These are phyloP conservation scores for Acanthopagrus latus DNA, from an alignment of 2,797 vertebrate genomes.

Conservation along the genomic window DNA sequence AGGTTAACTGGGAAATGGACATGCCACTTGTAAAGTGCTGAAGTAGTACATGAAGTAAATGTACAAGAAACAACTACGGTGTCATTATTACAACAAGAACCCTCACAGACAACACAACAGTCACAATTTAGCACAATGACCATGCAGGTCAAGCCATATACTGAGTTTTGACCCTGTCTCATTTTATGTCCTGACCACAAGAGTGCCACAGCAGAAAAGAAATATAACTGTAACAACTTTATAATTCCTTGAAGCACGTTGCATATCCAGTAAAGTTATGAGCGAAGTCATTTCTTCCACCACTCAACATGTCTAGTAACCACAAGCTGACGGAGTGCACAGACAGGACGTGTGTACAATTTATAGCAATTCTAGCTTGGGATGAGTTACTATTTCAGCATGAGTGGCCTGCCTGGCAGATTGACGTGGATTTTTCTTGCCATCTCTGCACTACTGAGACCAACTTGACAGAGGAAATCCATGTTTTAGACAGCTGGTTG, in stretches of 20 bases:
- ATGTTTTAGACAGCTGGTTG: conserved; percentile 1
- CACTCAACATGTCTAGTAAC: neutral
- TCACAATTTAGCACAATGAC: too few relatives aligned
- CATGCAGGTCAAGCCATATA: too few relatives aligned
- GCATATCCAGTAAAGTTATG: neutral
- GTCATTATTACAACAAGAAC: too few relatives aligned
- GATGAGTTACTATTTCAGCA: conserved; percentile 32
- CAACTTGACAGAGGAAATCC: conserved; percentile 9
- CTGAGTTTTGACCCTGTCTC: too few relatives aligned
- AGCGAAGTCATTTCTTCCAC: conserved; percentile 3
- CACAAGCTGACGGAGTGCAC: neutral
- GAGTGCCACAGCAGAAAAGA: neutral
- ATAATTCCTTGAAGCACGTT: conserved; percentile 13
- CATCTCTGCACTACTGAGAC: conserved; percentile 4
- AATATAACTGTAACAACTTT: neutral
- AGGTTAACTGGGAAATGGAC: too few relatives aligned
- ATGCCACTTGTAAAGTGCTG: too few relatives aligned
- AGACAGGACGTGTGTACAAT: neutral
- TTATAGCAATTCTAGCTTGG: neutral
- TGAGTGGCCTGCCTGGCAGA: conserved; percentile 13
- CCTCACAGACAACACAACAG: too few relatives aligned
- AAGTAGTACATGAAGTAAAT: too few relatives aligned
- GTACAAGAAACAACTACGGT: too few relatives aligned
- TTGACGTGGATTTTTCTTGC: conserved; percentile 20
- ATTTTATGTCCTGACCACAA: neutral